Evolutionary conservation across 2,888 invertebrate species (phyloP).

Genomic region (Latrodectus elegans): DNA sequence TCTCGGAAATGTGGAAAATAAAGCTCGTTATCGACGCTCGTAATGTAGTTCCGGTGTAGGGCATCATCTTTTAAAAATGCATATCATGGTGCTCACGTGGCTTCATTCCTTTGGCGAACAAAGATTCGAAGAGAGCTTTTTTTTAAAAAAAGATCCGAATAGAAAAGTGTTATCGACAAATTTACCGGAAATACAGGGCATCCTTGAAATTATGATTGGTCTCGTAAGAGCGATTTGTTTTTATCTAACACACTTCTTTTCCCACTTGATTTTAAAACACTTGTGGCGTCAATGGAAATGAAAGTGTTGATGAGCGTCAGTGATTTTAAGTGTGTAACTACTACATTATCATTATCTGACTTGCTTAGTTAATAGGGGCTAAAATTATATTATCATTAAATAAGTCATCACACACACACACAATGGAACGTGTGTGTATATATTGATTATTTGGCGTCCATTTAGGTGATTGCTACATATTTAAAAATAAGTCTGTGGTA

Average conservation of each 20-base stretch:
- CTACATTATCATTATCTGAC: no score
- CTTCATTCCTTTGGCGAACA: constrained; percentile 35
- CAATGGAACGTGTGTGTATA: no score
- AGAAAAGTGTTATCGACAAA: constrained; percentile 50
- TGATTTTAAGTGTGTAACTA: neutral
- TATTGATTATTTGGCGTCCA: no score
- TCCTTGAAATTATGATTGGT: constrained; percentile 17
- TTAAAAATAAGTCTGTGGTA: no score
- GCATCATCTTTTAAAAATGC: constrained; percentile 50
- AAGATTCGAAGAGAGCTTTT: neutral
- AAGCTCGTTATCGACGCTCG: constrained; percentile 62
- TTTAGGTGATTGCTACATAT: no score
- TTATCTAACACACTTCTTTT: neutral
- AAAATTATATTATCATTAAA: no score
- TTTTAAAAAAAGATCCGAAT: neutral
- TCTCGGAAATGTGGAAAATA: constrained; percentile 60
- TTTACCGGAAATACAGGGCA: constrained; percentile 52
- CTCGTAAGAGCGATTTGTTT: neutral
- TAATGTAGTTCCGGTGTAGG: constrained; percentile 50
- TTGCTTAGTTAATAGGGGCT: no score
- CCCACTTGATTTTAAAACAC: no score
- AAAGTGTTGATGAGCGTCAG: neutral
- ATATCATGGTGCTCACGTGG: constrained; percentile 39
- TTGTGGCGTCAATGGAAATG: no score
- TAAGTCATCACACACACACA: no score